Evolutionary conservation across 2,113 vertebrate genomes (phyloP).

Genomic region (Lepus timidus): DNA sequence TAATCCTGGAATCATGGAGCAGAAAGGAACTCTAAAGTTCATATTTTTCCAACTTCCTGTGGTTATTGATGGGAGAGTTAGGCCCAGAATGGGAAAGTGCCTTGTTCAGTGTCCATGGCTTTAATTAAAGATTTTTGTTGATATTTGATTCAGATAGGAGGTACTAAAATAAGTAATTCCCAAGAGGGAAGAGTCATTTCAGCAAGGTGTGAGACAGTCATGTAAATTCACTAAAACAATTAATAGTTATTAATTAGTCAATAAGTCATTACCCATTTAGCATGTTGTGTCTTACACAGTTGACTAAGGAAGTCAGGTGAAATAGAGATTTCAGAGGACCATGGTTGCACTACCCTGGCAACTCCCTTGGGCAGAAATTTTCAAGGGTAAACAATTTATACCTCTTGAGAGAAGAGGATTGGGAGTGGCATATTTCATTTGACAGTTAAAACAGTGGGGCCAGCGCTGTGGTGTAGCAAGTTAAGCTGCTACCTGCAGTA

Average conservation of each 20-base stretch:
- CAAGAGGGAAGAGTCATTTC: neutral
- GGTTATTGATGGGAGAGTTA: neutral
- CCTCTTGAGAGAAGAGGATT: neutral
- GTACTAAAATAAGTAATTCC: neutral
- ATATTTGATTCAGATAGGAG: neutral
- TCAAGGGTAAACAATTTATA: neutral
- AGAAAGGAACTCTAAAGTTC: neutral
- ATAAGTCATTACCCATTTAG: neutral
- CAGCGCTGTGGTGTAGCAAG: too few species aligned
- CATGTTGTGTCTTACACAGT: neutral
- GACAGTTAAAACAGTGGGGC: neutral
- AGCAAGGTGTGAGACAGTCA: neutral
- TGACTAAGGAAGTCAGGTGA: neutral
- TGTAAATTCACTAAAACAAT: neutral
- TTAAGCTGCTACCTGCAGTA: too few species aligned
- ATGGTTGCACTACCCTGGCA: too few species aligned
- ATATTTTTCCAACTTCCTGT: neutral
- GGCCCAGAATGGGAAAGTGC: neutral
- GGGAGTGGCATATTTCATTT: neutral
- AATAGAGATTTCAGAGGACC: neutral
- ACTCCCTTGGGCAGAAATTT: neutral
- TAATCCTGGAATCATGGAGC: conserved; percentile 15
- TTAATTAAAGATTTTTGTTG: neutral
- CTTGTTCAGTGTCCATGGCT: neutral
- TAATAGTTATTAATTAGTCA: neutral